Percentiles rank a stretch among this genome's conserved stretches.
phyloP scores from a whole-genome alignment of 2,888 invertebrate genomes.

The Diarsia dahlii region DNA sequence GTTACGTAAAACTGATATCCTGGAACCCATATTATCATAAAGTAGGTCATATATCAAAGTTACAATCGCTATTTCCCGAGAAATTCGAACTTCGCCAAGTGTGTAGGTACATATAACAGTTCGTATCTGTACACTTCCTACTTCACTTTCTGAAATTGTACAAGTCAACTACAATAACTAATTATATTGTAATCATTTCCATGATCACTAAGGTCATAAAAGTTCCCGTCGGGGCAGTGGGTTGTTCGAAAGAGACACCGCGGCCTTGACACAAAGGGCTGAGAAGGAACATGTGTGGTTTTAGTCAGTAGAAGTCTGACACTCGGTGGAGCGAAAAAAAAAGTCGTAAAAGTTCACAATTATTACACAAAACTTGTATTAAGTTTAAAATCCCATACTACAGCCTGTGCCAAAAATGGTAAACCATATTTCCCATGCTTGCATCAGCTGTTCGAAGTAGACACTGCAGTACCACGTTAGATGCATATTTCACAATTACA shows the following conservation, averaged over 20 bases:
- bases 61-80: too few species aligned
- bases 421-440: neutral
- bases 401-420: neutral
- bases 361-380: neutral
- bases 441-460: neutral
- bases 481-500: constrained; percentile 50
- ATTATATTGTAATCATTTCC: neutral
- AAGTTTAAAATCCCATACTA: neutral
- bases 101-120: too few species aligned
- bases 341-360: neutral
- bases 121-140: too few species aligned
- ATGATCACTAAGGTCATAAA: neutral
- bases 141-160: neutral
- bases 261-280: too few species aligned
- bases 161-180: neutral
- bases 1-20: too few species aligned
- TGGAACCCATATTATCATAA: too few species aligned
- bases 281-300: too few species aligned
- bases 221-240: neutral
- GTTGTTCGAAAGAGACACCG: too few species aligned
- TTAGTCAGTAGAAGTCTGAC: too few species aligned
- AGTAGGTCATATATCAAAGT: too few species aligned
- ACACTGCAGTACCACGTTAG: neutral
- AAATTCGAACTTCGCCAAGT: too few species aligned
- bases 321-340: too few species aligned